Percentiles rank a stretch among this genome's conserved stretches.
Conservation (phyloP, 2,797 vertebrate species). For the Sciurus carolinensis region DNA sequence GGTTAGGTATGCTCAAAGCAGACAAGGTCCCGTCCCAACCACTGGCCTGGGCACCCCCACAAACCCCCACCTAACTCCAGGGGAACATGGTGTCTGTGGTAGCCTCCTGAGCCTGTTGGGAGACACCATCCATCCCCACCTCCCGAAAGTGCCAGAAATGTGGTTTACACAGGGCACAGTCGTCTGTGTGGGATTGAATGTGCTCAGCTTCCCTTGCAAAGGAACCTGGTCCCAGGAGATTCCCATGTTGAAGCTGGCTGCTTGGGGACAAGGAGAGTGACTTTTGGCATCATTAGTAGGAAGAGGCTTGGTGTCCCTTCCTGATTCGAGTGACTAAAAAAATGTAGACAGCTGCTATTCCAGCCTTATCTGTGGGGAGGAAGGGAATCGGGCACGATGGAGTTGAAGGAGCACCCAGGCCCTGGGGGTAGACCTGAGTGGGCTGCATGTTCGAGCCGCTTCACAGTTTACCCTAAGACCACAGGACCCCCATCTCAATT, state of each 20-base stretch:
- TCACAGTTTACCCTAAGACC: background rate
- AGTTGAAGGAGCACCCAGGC: background rate
- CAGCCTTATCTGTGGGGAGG: background rate
- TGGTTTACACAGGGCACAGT: rapidly evolving
- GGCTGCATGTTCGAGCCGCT: no score
- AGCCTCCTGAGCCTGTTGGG: background rate
- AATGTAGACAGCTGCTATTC: background rate
- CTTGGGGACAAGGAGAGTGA: background rate
- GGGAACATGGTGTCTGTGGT: background rate
- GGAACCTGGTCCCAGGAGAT: background rate
- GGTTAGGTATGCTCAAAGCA: background rate
- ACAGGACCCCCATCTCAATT: rapidly evolving
- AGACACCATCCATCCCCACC: rapidly evolving
- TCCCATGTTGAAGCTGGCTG: rapidly evolving
- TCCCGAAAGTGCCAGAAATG: background rate
- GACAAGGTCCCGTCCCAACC: rapidly evolving
- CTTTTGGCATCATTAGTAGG: background rate
- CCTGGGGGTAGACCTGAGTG: rapidly evolving
- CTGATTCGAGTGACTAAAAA: background rate
- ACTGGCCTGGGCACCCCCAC: background rate
- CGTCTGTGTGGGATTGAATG: no score
- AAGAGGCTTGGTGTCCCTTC: background rate
- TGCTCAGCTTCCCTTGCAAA: background rate
- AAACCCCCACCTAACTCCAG: background rate
- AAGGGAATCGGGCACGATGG: background rate